Conservation (phyloP, 1,140 invertebrate genomes). For the Dufourea novaeangliae region DNA sequence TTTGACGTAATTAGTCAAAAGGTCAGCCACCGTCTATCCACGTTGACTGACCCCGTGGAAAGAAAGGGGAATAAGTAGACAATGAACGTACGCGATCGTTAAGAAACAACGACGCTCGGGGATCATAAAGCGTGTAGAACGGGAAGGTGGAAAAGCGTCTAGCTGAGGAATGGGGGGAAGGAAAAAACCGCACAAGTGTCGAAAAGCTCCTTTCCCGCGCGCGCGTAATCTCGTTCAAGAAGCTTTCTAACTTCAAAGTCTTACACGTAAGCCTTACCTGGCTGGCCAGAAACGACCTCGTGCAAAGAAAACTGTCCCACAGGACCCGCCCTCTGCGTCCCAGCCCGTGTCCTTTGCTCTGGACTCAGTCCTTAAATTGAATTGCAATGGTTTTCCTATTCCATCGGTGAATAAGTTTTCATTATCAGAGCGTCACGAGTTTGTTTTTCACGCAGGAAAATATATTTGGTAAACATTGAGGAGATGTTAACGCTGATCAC, state of each 20-base stretch:
- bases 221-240: constrained; percentile 68
- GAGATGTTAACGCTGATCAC: too few relatives aligned
- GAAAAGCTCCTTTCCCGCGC: constrained; percentile 52
- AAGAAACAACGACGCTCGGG: constrained; percentile 7
- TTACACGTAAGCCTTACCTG: constrained; percentile 55
- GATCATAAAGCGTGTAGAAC: not conserved
- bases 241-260: constrained; percentile 72
- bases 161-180: constrained; percentile 10
- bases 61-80: too few relatives aligned
- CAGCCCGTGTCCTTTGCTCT: not conserved
- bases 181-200: constrained; percentile 66
- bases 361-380: constrained; percentile 19
- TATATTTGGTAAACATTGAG: not conserved
- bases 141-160: not conserved
- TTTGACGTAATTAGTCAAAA: constrained; percentile 44
- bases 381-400: constrained; percentile 19
- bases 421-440: not conserved
- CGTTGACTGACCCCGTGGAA: not conserved
- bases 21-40: constrained; percentile 9
- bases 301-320: constrained; percentile 44
- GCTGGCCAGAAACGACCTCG: constrained; percentile 36
- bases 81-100: not conserved
- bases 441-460: not conserved
- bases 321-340: not conserved
- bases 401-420: constrained; percentile 6